Conservation (phyloP, 2,797 vertebrate genomes). For the Hipposideros larvatus region DNA sequence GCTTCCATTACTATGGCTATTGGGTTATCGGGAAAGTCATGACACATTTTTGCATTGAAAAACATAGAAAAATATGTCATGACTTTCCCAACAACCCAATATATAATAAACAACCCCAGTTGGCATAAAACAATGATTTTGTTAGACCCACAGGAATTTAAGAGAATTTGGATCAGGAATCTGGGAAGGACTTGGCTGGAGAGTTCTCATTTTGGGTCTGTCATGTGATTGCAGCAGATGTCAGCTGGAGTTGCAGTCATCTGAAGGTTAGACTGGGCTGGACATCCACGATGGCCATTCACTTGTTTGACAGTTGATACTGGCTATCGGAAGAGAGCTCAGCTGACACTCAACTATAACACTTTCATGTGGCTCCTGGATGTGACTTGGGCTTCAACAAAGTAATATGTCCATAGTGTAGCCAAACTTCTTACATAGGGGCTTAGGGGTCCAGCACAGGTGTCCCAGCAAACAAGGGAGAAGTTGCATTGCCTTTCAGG, state of each 20-base stretch:
- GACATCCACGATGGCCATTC: background rate
- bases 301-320: background rate
- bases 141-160: background rate
- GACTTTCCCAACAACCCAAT: too few species aligned
- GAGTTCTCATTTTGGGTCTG: background rate
- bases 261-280: background rate
- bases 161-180: background rate
- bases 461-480: background rate
- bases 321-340: background rate
- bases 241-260: background rate
- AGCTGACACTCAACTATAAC: background rate
- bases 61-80: too few species aligned
- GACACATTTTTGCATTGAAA: too few species aligned
- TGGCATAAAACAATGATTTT: background rate
- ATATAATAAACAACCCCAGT: background rate
- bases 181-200: background rate
- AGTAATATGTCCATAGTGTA: background rate
- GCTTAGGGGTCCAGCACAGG: background rate
- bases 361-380: background rate
- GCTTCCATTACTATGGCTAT: background rate
- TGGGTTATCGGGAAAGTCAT: too few species aligned
- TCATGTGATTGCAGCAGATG: background rate
- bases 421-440: background rate
- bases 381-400: slow-evolving; percentile 4
- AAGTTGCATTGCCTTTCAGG: background rate